Evolutionary conservation across 1,140 invertebrate genomes (phyloP).

Genomic region (Ceratina japonica): DNA sequence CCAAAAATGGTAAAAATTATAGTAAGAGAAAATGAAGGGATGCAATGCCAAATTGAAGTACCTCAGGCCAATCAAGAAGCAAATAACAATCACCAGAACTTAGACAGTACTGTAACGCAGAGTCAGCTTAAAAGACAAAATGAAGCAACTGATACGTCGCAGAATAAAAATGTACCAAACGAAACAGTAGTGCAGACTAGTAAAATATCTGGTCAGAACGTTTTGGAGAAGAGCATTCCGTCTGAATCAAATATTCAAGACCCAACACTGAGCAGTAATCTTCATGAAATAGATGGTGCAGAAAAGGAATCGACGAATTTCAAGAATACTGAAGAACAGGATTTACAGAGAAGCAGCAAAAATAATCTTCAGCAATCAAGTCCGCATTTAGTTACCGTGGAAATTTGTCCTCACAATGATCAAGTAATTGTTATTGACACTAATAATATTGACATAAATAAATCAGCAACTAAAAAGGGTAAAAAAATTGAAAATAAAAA

Average conservation of each 20-base stretch:
- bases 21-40: not conserved
- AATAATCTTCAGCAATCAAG: not conserved
- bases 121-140: not conserved
- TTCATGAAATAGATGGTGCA: not conserved
- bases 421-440: slow-evolving; percentile 21
- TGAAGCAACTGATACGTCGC: not conserved
- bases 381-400: slow-evolving; percentile 15
- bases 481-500: not conserved
- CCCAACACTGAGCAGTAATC: too few species aligned
- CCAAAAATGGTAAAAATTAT: slow-evolving; percentile 5
- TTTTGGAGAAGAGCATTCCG: too few species aligned
- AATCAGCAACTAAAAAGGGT: not conserved
- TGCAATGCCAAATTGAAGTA: not conserved
- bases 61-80: not conserved
- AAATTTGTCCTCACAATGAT: slow-evolving; percentile 22
- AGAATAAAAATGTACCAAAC: not conserved
- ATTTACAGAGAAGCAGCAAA: not conserved
- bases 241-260: too few species aligned
- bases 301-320: not conserved
- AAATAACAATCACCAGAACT: not conserved
- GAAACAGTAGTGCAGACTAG: not conserved
- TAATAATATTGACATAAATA: not conserved
- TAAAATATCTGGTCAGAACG: not conserved
- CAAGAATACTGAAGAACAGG: not conserved
- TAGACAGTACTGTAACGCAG: not conserved